Base-by-base conservation (phyloP, 2,888 invertebrate species). In the Deilephila elpenor region DNA sequence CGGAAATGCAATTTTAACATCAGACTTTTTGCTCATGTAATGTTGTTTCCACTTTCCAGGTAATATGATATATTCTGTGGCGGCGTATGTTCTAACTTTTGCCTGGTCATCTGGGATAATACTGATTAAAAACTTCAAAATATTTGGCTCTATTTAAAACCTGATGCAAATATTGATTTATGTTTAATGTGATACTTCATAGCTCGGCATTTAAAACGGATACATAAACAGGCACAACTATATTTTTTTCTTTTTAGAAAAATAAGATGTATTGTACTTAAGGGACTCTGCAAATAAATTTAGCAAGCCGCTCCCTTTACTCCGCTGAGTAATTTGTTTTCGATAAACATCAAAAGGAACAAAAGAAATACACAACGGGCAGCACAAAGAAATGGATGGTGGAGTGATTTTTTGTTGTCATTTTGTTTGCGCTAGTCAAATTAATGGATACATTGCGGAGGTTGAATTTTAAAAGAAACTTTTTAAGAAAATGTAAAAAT, bases 291-390 rank as follows among this genome's bases (percentile, higher is more conserved):
- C 14, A 67, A 67, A 67, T 67, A 67, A 51, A 44, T 62, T 51
- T 17, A 67, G 64, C 20, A 44, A 8, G 5, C 67, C 44, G 67
- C 17, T 25, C 51, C 51, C 14, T 67, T 67, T 51, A 51, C 67
- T 67, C 25, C 51, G 20, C 64, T 29, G 67, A 67, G 25, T 67
- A 51, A 67, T 67, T 67, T 67, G 67, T 67, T 67, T 51, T 67
- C 67, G 44, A 67, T 67, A 67, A 67, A 67, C 67, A 67, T 51
- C 67, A 67, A 67, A 64, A 67, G 67, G 51, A 67, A 67, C 67
- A 67, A 67, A 67, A 67, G 67, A 51, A 67, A 51, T 25, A 51
- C 67, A 62, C 34, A 67, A 25, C 14, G 20, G 44, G 14, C 51
- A 67, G 25, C 67, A 67, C 67, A 67, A 67, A 67, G 67, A 67